These are phyloP conservation scores for Cerastis leucographa DNA, from an alignment of 2,888 invertebrate species.

Conservation along the genomic window DNA sequence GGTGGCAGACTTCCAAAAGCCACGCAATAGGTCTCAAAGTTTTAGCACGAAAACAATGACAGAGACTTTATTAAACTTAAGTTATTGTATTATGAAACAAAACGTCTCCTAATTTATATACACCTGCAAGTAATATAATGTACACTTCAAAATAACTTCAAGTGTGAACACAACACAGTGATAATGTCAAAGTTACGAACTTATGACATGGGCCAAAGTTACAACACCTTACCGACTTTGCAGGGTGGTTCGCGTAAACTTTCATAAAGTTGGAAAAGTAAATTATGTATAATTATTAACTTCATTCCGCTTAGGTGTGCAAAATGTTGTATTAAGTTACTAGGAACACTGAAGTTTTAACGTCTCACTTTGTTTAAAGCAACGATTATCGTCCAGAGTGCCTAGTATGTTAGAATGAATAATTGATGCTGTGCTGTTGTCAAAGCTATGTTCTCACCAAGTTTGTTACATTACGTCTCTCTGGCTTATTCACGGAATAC, in stretches of 20 bases:
- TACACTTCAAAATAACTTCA: conserved; percentile 49
- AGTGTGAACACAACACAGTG: conserved; percentile 62
- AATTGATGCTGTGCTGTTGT: conserved; percentile 56
- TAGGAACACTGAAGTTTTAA: conserved; percentile 71
- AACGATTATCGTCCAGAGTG: conserved; percentile 59
- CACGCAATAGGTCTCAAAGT: background rate
- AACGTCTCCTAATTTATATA: conserved; percentile 20
- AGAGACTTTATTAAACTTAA: conserved; percentile 2
- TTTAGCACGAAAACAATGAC: conserved; percentile 3
- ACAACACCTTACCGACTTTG: conserved; percentile 57
- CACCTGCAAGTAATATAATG: conserved; percentile 19
- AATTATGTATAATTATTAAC: conserved; percentile 79
- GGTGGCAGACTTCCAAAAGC: background rate
- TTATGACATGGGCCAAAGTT: conserved; percentile 64
- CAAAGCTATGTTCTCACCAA: conserved; percentile 46
- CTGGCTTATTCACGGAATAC: conserved; percentile 42
- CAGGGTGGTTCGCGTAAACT: conserved; percentile 69
- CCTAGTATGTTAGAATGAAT: conserved; percentile 60
- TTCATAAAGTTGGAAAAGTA: conserved; percentile 73
- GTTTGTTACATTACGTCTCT: conserved; percentile 40
- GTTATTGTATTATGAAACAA: conserved; percentile 28
- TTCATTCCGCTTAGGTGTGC: conserved; percentile 74
- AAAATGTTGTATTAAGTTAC: conserved; percentile 75
- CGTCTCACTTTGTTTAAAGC: conserved; percentile 67
- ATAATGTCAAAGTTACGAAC: conserved; percentile 66